Percentiles rank a stretch among this genome's conserved stretches.
Conservation (phyloP, 2,113 vertebrate species). For the Scytalopus superciliaris region DNA sequence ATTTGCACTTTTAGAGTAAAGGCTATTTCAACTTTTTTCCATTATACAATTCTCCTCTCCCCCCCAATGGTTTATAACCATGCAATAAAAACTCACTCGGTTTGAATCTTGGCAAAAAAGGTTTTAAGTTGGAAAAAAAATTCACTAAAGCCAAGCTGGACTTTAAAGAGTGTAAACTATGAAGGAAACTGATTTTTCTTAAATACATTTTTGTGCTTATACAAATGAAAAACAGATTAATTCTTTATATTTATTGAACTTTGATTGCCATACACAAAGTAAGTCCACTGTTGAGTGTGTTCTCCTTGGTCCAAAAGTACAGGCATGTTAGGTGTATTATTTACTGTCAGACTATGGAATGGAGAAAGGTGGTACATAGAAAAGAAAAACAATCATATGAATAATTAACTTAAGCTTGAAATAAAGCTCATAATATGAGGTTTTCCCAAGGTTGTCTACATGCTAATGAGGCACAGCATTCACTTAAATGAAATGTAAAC, state of each 20-base stretch:
- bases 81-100: conserved; percentile 51
- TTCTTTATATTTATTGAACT: conserved; percentile 7
- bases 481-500: neutral
- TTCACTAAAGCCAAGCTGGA: conserved; percentile 25
- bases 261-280: neutral
- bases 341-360: neutral
- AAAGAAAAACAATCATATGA: conserved; percentile 33
- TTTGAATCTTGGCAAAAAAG: conserved; percentile 41
- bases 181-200: conserved; percentile 14
- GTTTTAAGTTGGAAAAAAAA: neutral
- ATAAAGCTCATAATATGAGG: neutral
- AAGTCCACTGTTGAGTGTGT: neutral
- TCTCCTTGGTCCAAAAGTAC: neutral
- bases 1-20: conserved; percentile 22
- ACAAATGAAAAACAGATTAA: conserved; percentile 33
- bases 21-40: conserved; percentile 55
- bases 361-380: neutral
- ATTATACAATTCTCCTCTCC: conserved; percentile 40
- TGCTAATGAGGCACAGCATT: neutral
- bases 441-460: neutral
- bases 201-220: neutral
- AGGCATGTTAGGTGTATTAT: neutral
- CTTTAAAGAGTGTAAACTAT: conserved; percentile 34
- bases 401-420: conserved; percentile 18
- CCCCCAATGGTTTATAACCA: neutral